Evolutionary conservation across 2,113 vertebrate species (phyloP), one percentile per base, ranked within the genome.

Genomic region (Pagrus major): DNA sequence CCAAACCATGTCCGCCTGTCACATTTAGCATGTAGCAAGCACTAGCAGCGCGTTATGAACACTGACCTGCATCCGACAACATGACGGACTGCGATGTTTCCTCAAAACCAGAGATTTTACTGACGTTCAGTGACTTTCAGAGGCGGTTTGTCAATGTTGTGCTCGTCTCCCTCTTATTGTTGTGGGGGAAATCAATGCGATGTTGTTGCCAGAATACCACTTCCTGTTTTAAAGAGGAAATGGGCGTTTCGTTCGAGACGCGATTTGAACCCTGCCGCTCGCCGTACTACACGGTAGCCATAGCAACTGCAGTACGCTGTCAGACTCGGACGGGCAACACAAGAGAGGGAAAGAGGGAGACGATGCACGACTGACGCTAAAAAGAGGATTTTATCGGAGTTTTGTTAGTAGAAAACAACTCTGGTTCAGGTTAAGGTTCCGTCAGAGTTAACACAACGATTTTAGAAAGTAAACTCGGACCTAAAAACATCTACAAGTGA

Each of bases 51-150:
- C 35, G 25, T 10, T 23, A 2, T 5, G 5, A 51, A 33, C 44
- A 90, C 91, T 76, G 18, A 95, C 94, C 93, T 93, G 93, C 85
- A 68, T 94, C 93, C 80, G 94, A 92, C 68, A 94, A 81, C 94
- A 94, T 95, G 42, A 10, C 82, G 41, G 59, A 29, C 74, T 4
- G 37, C 5, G 42, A 9, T 10, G 16, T n/a, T 11, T 23, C 66
- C 18, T 12, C 16, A 20, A 56, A 51, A 4, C 51, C 27, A 20
- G 20, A 3, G 60, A n/a, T 0, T 49, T 27, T 37, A 25, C 3
- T 6, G 0, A 6, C 33, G 56, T 56, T 55, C 25, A 4, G 12
- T 16, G 14, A 33, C 29, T 9, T 25, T 60, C 4, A 20, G 1
- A 27, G 0, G 4, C 9, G 29, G 10, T 14, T 44, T 33, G 23